phyloP scores from a whole-genome alignment of 2,113 vertebrate genomes.

The Apus apus region DNA sequence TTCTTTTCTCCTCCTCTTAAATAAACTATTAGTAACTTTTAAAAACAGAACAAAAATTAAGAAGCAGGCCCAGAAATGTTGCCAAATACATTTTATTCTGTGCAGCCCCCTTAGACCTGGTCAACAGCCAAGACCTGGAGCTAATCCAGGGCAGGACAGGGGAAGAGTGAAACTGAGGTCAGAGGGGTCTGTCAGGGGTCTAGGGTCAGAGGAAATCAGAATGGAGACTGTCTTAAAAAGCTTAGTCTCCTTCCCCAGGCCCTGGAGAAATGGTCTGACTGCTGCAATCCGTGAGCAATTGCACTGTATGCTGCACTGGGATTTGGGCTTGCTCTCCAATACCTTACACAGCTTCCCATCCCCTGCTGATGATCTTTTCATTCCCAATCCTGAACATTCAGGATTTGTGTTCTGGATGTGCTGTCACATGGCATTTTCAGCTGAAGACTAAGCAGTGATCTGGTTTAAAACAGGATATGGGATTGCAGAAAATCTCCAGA shows the following conservation, averaged over 20 bases:
- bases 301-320: neutral
- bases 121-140: neutral
- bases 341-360: neutral
- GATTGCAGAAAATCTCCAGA: neutral
- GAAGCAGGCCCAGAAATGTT: slow-evolving; percentile 21
- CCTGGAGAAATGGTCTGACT: neutral
- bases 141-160: neutral
- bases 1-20: slow-evolving; percentile 73
- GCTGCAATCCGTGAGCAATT: neutral
- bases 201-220: neutral
- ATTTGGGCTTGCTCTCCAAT: neutral
- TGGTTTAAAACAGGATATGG: neutral
- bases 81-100: slow-evolving; percentile 28
- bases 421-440: neutral
- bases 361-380: neutral
- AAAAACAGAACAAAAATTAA: slow-evolving; percentile 67
- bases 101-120: neutral
- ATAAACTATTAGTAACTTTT: slow-evolving; percentile 67
- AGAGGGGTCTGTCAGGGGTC: neutral
- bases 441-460: neutral
- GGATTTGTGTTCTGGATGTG: neutral
- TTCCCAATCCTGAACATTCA: neutral
- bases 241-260: neutral
- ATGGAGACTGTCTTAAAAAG: neutral
- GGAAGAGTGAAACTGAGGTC: neutral